Conservation (phyloP, 2,888 invertebrate species). For the Philereme transversata region DNA sequence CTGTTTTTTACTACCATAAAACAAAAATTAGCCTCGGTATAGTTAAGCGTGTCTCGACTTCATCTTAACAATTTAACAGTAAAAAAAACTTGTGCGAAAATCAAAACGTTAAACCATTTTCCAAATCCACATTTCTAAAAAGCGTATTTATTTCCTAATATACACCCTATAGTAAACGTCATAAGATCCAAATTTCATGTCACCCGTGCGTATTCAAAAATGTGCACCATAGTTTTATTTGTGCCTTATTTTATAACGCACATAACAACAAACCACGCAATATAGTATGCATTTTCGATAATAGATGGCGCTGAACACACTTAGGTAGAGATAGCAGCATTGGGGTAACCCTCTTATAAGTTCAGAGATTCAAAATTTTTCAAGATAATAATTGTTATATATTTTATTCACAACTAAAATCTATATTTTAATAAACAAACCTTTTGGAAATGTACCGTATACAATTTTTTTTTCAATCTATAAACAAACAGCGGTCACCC, state of each 20-base stretch:
- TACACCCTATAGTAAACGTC: slow-evolving; percentile 21
- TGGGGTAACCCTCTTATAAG: too few species aligned
- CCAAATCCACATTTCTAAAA: not conserved
- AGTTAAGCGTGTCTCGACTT: too few species aligned
- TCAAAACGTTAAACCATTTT: not conserved
- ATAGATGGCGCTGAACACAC: slow-evolving; percentile 6
- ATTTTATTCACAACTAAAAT: too few species aligned
- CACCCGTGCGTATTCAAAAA: slow-evolving; percentile 16
- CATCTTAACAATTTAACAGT: not conserved
- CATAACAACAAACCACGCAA: slow-evolving; percentile 19
- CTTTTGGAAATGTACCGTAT: too few species aligned
- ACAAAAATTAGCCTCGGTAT: too few species aligned
- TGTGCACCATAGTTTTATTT: slow-evolving; percentile 20
- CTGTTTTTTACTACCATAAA: too few species aligned
- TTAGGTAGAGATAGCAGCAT: too few species aligned
- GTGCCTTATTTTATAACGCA: slow-evolving; percentile 27
- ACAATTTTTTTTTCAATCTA: too few species aligned
- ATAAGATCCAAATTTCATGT: slow-evolving; percentile 27
- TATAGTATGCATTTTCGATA: not conserved
- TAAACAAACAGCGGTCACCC: too few species aligned
- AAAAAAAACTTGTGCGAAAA: slow-evolving; percentile 7
- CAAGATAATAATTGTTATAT: too few species aligned
- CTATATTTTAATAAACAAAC: too few species aligned
- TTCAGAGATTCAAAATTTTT: too few species aligned
- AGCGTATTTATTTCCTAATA: slow-evolving; percentile 5